Base-by-base conservation (phyloP, 2,797 vertebrate species). In the Myioborus miniatus region DNA sequence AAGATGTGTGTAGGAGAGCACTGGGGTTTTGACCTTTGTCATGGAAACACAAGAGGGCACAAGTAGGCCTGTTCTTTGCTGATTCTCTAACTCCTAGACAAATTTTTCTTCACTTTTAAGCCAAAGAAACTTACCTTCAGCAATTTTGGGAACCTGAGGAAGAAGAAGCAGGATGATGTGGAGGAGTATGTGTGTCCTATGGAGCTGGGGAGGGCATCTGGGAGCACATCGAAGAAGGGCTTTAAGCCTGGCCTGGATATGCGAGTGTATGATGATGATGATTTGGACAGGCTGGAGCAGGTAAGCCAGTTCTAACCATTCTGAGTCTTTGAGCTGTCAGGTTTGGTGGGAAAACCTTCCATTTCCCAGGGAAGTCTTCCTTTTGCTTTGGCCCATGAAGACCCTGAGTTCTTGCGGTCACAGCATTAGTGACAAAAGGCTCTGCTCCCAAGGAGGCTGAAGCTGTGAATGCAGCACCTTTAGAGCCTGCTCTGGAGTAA, bases 151-250 rank as follows among this genome's bases (percentile, higher is more conserved):
- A 99, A 98, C 70, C 97, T 99, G 95, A 98, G 99, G 88, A 99
- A 99, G 97, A 99, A 99, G 93, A 99, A 98, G 94, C 99, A 99
- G 77, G 99, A 99, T 41, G 99, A 99, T 34, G 98, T 90, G 14
- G 99, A 99, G 85, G 99, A 99, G 96, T 99, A 99, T 6, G 98
- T 99, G 62, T 99, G 99, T 97, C 99, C 99, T 1, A 99, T 99
- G 99, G 99, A 99, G 44, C 96, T 99, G 94, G 99, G 99, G 39
- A 98, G 98, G 97, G 98, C 98, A 6, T 98, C 99, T 85, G 99
- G 98, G 87, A 97, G 98, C 46, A 97, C 98, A 65, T 98, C 98
- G 2, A 99, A 99, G 96, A 99, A 99, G 95, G 99, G 98, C 18
- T 98, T 98, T 32, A 97, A 98, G 56, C 41, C 98, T 55, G 98